Evolutionary conservation across 2,113 vertebrate species (phyloP).

Genomic region (Ceyx melanurus): DNA sequence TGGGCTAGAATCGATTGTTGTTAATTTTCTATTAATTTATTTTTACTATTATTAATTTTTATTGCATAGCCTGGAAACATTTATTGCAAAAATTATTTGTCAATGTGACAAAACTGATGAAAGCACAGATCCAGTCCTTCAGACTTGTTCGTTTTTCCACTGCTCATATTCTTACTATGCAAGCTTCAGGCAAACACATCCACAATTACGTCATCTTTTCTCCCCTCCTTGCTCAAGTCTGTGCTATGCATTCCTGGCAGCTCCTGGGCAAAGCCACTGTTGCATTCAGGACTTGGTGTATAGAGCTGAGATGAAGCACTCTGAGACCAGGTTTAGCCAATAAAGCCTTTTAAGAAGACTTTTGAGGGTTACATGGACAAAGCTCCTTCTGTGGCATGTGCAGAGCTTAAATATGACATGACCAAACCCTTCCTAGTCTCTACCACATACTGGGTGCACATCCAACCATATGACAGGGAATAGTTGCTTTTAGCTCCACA

Average conservation of each 20-base stretch:
- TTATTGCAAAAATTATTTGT: neutral
- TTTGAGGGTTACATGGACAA: neutral
- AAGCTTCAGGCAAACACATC: neutral
- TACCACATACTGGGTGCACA: neutral
- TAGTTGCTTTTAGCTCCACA: neutral
- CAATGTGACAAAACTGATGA: neutral
- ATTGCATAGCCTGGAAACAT: neutral
- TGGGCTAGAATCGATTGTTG: neutral
- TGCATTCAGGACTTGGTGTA: neutral
- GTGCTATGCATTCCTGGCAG: neutral
- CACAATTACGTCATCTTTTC: neutral
- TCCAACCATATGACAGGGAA: neutral
- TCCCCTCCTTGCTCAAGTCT: neutral
- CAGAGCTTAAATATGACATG: neutral
- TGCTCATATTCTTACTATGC: neutral
- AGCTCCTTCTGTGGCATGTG: neutral
- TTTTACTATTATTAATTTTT: neutral
- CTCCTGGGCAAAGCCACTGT: neutral
- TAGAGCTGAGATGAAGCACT: neutral
- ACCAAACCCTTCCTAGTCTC: neutral
- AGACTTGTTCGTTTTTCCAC: neutral
- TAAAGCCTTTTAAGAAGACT: neutral
- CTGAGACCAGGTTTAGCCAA: neutral
- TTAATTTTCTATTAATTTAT: neutral
- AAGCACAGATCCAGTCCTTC: neutral